Conservation (phyloP, 35 echinoderm and acorn worm genomes). For the Stichopus chloronotus region DNA sequence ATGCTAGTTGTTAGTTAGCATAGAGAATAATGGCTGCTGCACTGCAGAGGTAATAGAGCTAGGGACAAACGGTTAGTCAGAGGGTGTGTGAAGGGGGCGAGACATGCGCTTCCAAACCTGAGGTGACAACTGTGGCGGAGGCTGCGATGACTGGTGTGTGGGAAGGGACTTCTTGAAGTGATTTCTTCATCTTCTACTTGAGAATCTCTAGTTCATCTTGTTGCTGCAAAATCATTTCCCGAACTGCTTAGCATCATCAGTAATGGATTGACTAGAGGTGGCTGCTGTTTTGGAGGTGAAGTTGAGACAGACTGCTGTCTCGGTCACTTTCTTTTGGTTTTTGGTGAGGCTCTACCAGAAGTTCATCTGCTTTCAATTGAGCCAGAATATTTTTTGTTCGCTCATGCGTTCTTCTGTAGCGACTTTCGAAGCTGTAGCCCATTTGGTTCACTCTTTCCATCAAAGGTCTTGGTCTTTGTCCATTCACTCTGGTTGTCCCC, state of each 20-base stretch:
- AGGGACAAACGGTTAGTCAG: slow-evolving; percentile 37
- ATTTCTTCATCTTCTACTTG: slow-evolving; percentile 67
- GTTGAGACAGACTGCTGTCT: slow-evolving; percentile 13
- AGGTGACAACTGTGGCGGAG: background rate
- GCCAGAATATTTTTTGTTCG: slow-evolving; percentile 73
- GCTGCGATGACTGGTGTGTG: background rate
- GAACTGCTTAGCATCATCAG: slow-evolving; percentile 71
- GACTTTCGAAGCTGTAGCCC: slow-evolving; percentile 40
- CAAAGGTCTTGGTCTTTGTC: background rate
- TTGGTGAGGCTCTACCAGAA: background rate
- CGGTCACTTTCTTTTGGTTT: background rate
- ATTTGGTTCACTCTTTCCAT: background rate
- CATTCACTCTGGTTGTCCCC: background rate
- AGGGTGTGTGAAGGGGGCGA: background rate
- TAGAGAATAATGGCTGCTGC: slow-evolving; percentile 50
- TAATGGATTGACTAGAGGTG: slow-evolving; percentile 57
- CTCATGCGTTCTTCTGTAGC: slow-evolving; percentile 62
- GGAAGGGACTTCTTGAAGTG: slow-evolving; percentile 52
- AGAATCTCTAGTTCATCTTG: slow-evolving; percentile 73
- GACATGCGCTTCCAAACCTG: slow-evolving; percentile 44
- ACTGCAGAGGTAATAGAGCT: slow-evolving; percentile 25
- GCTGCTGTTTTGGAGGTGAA: slow-evolving; percentile 52
- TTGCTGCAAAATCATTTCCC: slow-evolving; percentile 74
- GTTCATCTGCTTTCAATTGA: slow-evolving; percentile 58
- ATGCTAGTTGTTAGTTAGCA: slow-evolving; percentile 25